Evolutionary conservation across 2,888 invertebrate genomes (phyloP).

Genomic region (Achlya flavicornis): DNA sequence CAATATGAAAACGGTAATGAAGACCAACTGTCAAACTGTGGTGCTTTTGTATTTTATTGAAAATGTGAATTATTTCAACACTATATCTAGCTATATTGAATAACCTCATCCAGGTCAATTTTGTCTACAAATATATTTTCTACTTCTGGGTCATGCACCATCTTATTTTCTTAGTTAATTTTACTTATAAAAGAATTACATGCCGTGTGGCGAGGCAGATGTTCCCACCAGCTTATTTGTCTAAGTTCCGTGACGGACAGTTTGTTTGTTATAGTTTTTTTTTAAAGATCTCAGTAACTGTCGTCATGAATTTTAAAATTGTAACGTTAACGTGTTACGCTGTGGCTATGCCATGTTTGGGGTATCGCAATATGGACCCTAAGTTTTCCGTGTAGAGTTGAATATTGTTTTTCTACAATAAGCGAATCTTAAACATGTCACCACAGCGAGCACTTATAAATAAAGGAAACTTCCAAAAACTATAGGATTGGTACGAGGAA

Average conservation of each 20-base stretch:
- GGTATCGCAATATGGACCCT: background rate
- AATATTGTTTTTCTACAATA: background rate
- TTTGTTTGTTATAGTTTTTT: constrained; percentile 57
- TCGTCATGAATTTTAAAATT: constrained; percentile 51
- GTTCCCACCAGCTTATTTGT: constrained; percentile 74
- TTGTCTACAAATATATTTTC: background rate
- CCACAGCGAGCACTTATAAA: constrained; percentile 38
- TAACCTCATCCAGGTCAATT: background rate
- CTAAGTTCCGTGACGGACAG: constrained; percentile 66
- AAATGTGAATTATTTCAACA: background rate
- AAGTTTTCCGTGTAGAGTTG: background rate
- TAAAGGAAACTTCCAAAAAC: constrained; percentile 42
- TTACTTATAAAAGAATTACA: constrained; percentile 68
- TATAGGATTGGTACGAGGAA: constrained; percentile 35
- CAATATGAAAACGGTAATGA: constrained; percentile 26
- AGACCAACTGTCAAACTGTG: constrained; percentile 49
- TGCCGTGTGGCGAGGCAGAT: constrained; percentile 75
- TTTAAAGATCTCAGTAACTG: constrained; percentile 74
- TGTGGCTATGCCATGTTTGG: constrained; percentile 36
- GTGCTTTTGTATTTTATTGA: constrained; percentile 45
- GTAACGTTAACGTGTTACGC: constrained; percentile 42
- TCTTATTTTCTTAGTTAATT: constrained; percentile 50
- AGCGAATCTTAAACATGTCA: constrained; percentile 11
- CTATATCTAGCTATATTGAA: background rate
- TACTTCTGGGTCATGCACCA: constrained; percentile 30